Percentiles rank a stretch among this genome's conserved stretches.
phyloP scores from a whole-genome alignment of 1,140 invertebrate species.

The Whitmania pigra region DNA sequence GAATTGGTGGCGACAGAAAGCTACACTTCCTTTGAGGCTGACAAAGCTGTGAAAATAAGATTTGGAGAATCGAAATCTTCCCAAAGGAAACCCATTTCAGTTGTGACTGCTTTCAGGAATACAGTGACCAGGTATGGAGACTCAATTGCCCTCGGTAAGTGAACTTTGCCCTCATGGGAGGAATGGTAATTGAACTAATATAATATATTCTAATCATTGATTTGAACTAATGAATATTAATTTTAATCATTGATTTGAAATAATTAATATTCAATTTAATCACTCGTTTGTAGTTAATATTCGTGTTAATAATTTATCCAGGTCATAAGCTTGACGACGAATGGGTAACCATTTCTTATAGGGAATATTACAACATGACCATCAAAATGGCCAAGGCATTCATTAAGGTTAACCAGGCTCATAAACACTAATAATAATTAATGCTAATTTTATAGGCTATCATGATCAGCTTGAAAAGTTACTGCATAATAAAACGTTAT shows the following conservation, averaged over 20 bases:
- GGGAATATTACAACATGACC: slow-evolving; percentile 62
- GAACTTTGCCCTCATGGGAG: neutral
- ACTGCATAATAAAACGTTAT: neutral
- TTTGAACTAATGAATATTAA: neutral
- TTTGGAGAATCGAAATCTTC: slow-evolving; percentile 47
- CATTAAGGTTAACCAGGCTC: slow-evolving; percentile 45
- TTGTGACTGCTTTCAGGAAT: slow-evolving; percentile 58
- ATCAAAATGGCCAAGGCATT: slow-evolving; percentile 69
- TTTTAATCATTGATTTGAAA: neutral
- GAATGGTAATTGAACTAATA: neutral
- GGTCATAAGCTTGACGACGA: slow-evolving; percentile 34
- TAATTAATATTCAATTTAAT: neutral
- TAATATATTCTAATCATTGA: too few relatives aligned
- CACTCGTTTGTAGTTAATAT: too few relatives aligned
- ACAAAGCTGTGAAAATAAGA: slow-evolving; percentile 55
- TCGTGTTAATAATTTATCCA: too few relatives aligned
- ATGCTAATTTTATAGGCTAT: neutral
- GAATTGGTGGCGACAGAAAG: slow-evolving; percentile 52
- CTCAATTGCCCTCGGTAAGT: slow-evolving; percentile 49
- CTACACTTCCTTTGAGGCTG: slow-evolving; percentile 45
- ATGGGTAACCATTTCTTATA: slow-evolving; percentile 58
- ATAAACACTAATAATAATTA: neutral
- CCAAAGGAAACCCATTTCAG: slow-evolving; percentile 51
- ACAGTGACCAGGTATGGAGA: slow-evolving; percentile 56
- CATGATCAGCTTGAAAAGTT: too few relatives aligned